A percentile compares a stretch with the other conserved stretches of the same genome.
Evolutionary conservation across 1,140 invertebrate genomes (phyloP).

Genomic region (Steinernema feltiae): DNA sequence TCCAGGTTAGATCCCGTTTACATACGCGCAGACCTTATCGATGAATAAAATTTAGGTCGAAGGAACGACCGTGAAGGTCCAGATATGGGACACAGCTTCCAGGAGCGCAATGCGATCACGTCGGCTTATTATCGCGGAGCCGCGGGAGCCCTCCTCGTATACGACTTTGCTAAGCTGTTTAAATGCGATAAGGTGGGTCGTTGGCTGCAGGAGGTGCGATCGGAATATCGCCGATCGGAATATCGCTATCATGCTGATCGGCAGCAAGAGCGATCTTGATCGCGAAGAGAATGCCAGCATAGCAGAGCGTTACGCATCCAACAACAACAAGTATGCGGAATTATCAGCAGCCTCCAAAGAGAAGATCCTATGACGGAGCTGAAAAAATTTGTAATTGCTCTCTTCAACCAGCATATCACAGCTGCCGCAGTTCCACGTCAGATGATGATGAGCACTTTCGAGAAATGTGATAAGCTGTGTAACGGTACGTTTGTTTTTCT

Average conservation of each 20-base stretch:
- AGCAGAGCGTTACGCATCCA: too few species aligned
- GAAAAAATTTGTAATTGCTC: too few species aligned
- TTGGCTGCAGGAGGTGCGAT: slow-evolving; percentile 84
- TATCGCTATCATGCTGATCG: slow-evolving; percentile 90
- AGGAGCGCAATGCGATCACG: slow-evolving; percentile 95
- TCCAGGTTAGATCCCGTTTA: slow-evolving; percentile 71
- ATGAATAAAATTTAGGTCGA: slow-evolving; percentile 67
- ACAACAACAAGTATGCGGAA: too few species aligned
- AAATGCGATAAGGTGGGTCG: slow-evolving; percentile 99
- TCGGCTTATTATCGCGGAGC: slow-evolving; percentile 88
- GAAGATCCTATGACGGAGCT: too few species aligned
- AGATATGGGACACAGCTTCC: slow-evolving; percentile 99
- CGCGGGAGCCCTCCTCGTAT: slow-evolving; percentile 86
- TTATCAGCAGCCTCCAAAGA: too few species aligned
- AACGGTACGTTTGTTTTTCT: too few species aligned
- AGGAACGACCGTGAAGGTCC: slow-evolving; percentile 92
- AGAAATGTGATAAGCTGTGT: too few species aligned
- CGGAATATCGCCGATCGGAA: too few species aligned
- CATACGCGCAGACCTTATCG: slow-evolving; percentile 15
- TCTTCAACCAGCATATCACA: too few species aligned
- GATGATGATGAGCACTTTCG: too few species aligned
- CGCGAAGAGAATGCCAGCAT: too few species aligned
- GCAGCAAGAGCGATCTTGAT: slow-evolving; percentile 98
- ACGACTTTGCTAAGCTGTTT: slow-evolving; percentile 97
- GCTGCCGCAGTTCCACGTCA: too few species aligned